Base-by-base conservation (phyloP, 2,888 invertebrate genomes). In the Hoplodrina blanda region DNA sequence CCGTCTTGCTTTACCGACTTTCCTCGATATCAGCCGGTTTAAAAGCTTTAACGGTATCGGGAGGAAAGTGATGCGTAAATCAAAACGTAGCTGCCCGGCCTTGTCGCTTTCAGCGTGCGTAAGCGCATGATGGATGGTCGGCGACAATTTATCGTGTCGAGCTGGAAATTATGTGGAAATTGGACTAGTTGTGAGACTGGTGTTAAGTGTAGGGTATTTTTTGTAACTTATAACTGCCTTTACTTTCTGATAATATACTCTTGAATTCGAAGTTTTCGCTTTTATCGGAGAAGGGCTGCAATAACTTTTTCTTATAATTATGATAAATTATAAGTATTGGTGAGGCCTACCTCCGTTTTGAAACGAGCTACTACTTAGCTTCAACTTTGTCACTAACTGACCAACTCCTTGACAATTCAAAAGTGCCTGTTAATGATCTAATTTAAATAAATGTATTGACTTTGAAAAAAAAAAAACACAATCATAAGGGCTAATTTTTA, bases 11-110 rank as follows among this genome's bases (percentile, higher is more conserved):
- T 89, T 90, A 88, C 89, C 90, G 90, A 92, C 93, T 94, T 93
- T 92, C 91, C 89, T 90, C 88, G 87, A 89, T 92, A 92, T 91
- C 91, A 88, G 87, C 88, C 90, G 87, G 88, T 91, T 93, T 92
- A 89, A 94, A 90, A 93, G 90, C 88, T 87, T 90, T 95, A 95
- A 94, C 95, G 94, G 95, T 94, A 92, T 88, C 79, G 83, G 87
- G 89, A 91, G 87, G 93, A 94, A 94, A 94, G 93, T 94, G 93
- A 94, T 88, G 89, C 91, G 91, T 93, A 91, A 93, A 93, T 94
- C 91, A 92, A 91, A 92, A 87, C 81, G 81, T 67, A 11, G 81
- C 64, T 46, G 69, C 54, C 74, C 82, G 88, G 86, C 87, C 89
- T 90, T 91, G 90, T 91, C 90, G 89, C 85, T 89, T 88, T 89